Evolutionary conservation across 1,140 invertebrate species (phyloP).

Genomic region (Cydia fagiglandana): DNA sequence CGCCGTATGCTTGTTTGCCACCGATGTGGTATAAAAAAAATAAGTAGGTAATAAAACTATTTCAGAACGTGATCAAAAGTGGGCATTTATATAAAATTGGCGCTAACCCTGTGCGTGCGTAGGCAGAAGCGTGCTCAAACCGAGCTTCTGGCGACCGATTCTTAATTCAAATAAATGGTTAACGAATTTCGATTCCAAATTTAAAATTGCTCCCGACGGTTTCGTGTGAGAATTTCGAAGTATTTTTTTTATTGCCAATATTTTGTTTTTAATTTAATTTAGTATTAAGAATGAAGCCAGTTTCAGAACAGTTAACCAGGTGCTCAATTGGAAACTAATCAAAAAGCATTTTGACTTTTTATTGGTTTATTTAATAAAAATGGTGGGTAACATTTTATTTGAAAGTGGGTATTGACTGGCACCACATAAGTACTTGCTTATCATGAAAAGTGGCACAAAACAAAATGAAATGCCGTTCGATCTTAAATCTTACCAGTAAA

Average conservation of each 20-base stretch:
- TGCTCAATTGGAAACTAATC: neutral
- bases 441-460: no score
- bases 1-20: no score
- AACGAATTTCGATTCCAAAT: constrained; percentile 32
- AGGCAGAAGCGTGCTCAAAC: constrained; percentile 1
- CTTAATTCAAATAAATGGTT: constrained; percentile 37
- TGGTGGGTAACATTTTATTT: no score
- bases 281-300: neutral
- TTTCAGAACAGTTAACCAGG: neutral
- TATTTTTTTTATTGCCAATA: neutral
- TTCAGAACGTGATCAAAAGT: neutral
- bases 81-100: neutral
- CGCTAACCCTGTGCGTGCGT: constrained; percentile 23
- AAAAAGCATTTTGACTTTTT: neutral
- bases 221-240: neutral
- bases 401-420: no score
- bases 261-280: neutral
- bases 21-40: no score
- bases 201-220: neutral
- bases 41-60: neutral
- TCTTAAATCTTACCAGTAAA: no score
- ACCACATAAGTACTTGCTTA: no score
- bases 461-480: no score
- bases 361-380: no score
- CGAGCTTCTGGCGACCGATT: constrained; percentile 28